phyloP scores from a whole-genome alignment of 2,888 invertebrate species.

The Amphipoea oculea region DNA sequence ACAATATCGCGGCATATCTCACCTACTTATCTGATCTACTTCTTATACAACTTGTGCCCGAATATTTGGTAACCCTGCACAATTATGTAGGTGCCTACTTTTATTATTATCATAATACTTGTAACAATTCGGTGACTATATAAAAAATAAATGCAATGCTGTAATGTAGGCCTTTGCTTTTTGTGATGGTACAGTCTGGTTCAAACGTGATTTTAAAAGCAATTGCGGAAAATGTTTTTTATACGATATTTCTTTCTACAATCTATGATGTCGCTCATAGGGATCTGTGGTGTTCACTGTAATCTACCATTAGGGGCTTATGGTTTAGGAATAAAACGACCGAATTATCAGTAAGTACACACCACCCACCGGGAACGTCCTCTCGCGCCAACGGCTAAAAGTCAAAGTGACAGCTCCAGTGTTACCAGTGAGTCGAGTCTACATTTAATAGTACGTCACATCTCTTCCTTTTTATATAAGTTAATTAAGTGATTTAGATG shows the following conservation, averaged over 20 bases:
- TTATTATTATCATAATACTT: slow-evolving; percentile 48
- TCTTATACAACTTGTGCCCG: slow-evolving; percentile 61
- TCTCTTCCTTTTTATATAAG: no score
- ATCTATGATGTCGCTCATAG: not conserved
- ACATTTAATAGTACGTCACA: no score
- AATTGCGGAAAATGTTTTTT: not conserved
- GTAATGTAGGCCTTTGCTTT: slow-evolving; percentile 33
- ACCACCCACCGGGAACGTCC: no score
- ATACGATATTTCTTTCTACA: not conserved
- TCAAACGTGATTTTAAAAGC: slow-evolving; percentile 13
- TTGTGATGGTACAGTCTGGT: slow-evolving; percentile 17
- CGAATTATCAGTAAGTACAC: no score
- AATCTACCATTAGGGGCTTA: no score
- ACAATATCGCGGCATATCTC: slow-evolving; percentile 58
- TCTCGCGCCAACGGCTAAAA: no score
- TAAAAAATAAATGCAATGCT: not conserved
- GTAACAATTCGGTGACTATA: slow-evolving; percentile 28
- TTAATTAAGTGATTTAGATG: no score
- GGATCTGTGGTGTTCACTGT: no score
- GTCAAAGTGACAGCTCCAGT: no score
- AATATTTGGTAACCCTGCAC: slow-evolving; percentile 59
- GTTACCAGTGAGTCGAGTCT: no score
- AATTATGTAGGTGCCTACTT: slow-evolving; percentile 58
- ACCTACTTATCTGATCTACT: slow-evolving; percentile 63
- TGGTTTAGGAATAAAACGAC: no score